A percentile compares a stretch with the other conserved stretches of the same genome.
Conservation (phyloP, 2,113 vertebrate genomes). For the Scomber japonicus region DNA sequence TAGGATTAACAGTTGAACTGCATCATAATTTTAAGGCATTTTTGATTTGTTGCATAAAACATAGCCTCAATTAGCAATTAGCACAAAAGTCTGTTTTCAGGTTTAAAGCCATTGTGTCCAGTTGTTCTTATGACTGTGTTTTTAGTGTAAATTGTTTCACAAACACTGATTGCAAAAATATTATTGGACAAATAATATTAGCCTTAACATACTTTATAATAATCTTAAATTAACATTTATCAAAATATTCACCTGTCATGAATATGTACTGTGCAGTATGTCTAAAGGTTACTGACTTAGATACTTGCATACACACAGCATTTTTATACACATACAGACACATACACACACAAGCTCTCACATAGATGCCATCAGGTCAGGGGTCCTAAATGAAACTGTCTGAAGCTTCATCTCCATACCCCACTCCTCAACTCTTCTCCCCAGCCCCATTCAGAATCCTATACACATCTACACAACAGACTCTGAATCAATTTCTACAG, state of each 20-base stretch:
- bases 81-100: neutral
- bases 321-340: conserved; percentile 19
- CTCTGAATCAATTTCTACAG: conserved; percentile 79
- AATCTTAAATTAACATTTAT: neutral
- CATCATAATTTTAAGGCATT: neutral
- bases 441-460: conserved; percentile 58
- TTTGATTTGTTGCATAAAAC: neutral
- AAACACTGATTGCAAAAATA: neutral
- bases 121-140: neutral
- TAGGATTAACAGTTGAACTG: neutral
- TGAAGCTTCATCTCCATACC: conserved; percentile 61
- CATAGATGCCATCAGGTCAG: conserved; percentile 65
- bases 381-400: conserved; percentile 80
- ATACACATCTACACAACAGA: conserved; percentile 66
- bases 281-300: conserved; percentile 15
- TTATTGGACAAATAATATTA: neutral
- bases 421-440: conserved; percentile 39
- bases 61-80: too few species aligned
- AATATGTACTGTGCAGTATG: neutral
- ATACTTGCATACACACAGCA: conserved; percentile 8
- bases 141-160: neutral
- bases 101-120: neutral
- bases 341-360: conserved; percentile 10
- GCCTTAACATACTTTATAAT: neutral
- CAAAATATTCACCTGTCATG: neutral